phyloP scores from a whole-genome alignment of 2,797 vertebrate genomes.

The Kryptopterus vitreolus region DNA sequence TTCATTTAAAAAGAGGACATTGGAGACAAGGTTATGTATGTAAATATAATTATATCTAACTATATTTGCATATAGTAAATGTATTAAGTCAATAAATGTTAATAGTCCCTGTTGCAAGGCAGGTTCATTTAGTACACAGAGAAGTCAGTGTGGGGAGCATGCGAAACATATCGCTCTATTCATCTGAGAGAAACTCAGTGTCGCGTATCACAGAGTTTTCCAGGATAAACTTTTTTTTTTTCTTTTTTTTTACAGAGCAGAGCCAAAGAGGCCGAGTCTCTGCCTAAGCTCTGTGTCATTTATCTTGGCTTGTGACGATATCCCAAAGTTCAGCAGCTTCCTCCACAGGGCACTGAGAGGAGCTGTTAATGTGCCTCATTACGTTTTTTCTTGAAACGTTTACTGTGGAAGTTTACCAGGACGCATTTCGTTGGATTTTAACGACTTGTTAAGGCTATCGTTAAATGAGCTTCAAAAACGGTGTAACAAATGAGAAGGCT shows the following conservation, averaged over 20 bases:
- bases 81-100: background rate
- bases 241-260: slow-evolving; percentile 29
- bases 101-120: background rate
- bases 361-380: slow-evolving; percentile 58
- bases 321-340: slow-evolving; percentile 55
- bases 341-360: slow-evolving; percentile 51
- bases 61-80: background rate
- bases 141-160: slow-evolving; percentile 21
- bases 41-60: background rate
- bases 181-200: slow-evolving; percentile 37
- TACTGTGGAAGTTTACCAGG: slow-evolving; percentile 42
- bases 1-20: too few species aligned
- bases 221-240: slow-evolving; percentile 45
- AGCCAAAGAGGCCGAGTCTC: slow-evolving; percentile 38
- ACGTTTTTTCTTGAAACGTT: slow-evolving; percentile 58
- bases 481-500: background rate
- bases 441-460: slow-evolving; percentile 5
- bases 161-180: slow-evolving; percentile 31
- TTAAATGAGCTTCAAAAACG: slow-evolving; percentile 2
- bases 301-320: slow-evolving; percentile 54
- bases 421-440: slow-evolving; percentile 34
- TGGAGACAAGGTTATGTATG: too few species aligned
- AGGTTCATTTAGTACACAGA: slow-evolving; percentile 13
- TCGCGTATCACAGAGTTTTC: slow-evolving; percentile 48
- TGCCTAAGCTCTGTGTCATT: slow-evolving; percentile 47